Evolutionary conservation across 2,113 vertebrate genomes (phyloP), one percentile per base, ranked within the genome.

Genomic region (Odocoileus hemionus): DNA sequence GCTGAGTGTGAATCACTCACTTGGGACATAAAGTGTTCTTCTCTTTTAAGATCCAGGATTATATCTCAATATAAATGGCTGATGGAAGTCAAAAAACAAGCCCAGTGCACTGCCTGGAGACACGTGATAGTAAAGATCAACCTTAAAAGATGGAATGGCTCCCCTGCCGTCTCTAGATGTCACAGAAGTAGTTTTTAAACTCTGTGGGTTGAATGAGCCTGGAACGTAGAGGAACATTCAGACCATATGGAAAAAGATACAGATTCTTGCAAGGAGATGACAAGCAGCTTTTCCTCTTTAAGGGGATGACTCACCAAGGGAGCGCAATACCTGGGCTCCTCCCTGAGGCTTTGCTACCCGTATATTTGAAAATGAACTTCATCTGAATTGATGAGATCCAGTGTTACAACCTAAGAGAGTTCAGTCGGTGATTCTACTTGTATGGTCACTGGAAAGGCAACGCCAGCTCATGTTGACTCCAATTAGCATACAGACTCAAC

Each of bases 1-100:
- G 94, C 97, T 96, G 97, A 97, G 97, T 98, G 98, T 98, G 98
- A 98, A 98, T 98, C 19, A 25, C 89, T 98, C 45, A 3, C 92
- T 94, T 95, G 98, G 97, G 97, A 98, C 96, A 98, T 94, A 97
- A 98, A 98, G 25, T 93, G 87, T 94, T 98, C 96, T 94, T 97
- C 57, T 92, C 98, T 98, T 98, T 94, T 96, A 96, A 17, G 55
- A 95, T 28, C 64, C 2, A 70, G 74, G 97, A 97, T 97, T 97
- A 67, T 88, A 94, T 92, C 96, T 95, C 91, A 96, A 60, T 89
- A 86, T 97, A 98, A 98, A 97, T 97, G 94, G 36, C 58, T 90
- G 57, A 57, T 94, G 87, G 23, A 94, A 14, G 45, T 90, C 89
- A 97, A 87, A 97, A 92, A 96, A 91, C 7, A 61, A 97, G 86